Evolutionary conservation across 1,140 invertebrate genomes (phyloP).

Genomic region (Leptonema lineaticorne): DNA sequence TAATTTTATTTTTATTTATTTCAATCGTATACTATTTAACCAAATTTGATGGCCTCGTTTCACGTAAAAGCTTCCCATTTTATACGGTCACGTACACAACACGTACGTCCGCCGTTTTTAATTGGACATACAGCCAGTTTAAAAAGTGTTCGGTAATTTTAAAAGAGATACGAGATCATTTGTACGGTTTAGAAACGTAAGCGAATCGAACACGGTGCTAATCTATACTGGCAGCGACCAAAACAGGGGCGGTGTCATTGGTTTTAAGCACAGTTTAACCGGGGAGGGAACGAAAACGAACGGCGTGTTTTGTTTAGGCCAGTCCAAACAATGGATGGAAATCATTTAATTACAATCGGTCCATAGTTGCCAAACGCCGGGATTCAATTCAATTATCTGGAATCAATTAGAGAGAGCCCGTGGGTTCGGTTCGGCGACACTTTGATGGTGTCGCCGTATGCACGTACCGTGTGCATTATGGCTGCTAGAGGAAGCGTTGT

Average conservation of each 20-base stretch:
- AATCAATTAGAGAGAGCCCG: slow-evolving; percentile 37
- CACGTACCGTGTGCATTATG: neutral
- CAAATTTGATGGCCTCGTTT: no score
- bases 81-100: no score
- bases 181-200: neutral
- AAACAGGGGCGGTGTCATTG: slow-evolving; percentile 8
- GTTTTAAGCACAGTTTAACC: slow-evolving; percentile 9
- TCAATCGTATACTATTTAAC: no score
- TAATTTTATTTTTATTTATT: no score
- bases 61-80: no score
- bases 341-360: slow-evolving; percentile 42
- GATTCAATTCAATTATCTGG: slow-evolving; percentile 42
- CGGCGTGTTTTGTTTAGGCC: slow-evolving; percentile 33
- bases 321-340: slow-evolving; percentile 38
- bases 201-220: neutral
- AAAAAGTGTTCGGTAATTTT: no score
- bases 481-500: slow-evolving; percentile 7
- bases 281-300: neutral
- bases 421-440: slow-evolving; percentile 18
- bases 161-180: no score
- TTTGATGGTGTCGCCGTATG: slow-evolving; percentile 28
- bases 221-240: neutral
- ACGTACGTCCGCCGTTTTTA: no score
- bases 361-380: slow-evolving; percentile 37
- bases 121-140: no score